Base-by-base conservation (phyloP, 2,888 invertebrate genomes). In the Callyntrura guangdongensis region DNA sequence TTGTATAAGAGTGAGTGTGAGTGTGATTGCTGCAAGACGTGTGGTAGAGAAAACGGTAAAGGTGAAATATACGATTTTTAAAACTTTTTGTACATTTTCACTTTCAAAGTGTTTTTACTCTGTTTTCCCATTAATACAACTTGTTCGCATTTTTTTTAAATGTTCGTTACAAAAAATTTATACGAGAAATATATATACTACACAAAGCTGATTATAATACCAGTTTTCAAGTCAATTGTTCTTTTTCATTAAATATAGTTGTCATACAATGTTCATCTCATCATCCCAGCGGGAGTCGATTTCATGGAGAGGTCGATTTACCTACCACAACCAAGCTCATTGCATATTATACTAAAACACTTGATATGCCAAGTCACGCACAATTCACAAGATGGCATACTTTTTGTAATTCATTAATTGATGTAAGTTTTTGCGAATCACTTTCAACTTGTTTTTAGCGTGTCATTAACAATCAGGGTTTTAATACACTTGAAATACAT, bases 351-450 rank as follows among this genome's bases (percentile, higher is more conserved):
- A 22, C 0, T 22, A 12, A 20, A 9, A 17, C 72, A 22, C 61
- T 53, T 14, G 9, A 69, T 14, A 8, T 11, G 25, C 12, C 53
- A 49, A 47, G 17, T 47, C 69, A 85, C 22, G 72, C 69, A 85
- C 22, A 56, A 67, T 27, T 45, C 88, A 88, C 72, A 83, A 88
- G n/a, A 72, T 88, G 88, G 53, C 88, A 88, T 88, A 88, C 77
- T 45, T 86, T 67, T 74, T 27, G 25, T 47, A 49, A 45, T 47
- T 2, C 45, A 36, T 45, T 25, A 61, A 56, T 86, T 59, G 22
- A 6, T 25, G 9, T 53, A 47, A 47, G 9, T 84, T 69, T 72
- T 86, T 74, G 49, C 72, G 77, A 86, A 74, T 86, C 74, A 86
- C 72, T 72, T 86, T 53, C 72, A 86, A 45, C 74, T 69, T 69